Evolutionary conservation across 2,797 vertebrate genomes (phyloP), one percentile per base, ranked within the genome.

Genomic region (Nyctibius grandis): DNA sequence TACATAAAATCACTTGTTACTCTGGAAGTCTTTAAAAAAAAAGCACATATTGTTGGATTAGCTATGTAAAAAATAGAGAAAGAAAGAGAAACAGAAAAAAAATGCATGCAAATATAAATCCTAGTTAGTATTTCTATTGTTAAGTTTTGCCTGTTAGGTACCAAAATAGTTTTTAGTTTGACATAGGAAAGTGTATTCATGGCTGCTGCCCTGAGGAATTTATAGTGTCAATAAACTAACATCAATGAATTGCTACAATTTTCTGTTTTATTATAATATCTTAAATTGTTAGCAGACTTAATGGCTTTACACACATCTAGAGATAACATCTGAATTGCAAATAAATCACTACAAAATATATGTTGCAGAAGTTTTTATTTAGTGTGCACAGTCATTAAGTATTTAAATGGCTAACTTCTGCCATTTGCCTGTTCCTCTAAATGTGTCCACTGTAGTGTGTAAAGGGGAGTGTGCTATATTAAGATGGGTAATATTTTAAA

Each of bases 301-400:
- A 83, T 0, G 0, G 19, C 67, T 91, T 81, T 91, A 79, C 28
- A 65, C 73, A 85, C 44, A 74, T 72, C 67, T 85, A 89, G 68
- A 91, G 40, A 91, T 89, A 95, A 70, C 29, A 81, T 89, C 89
- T 85, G 59, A 89, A 94, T 93, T 94, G 61, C 82, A 94, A 92
- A 94, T 80, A 95, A 96, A 96, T 95, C 65, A 84, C 44, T 63
- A 50, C 18, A 76, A 90, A 93, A 86, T 84, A 72, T 72, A 88
- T 59, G 48, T 81, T 86, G 44, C 42, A 70, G 31, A 44, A 69
- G 23, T 70, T 97, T 91, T 88, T 92, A 78, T 95, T 93, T 89
- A 92, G 91, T 67, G 59, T 89, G 59, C 42, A 60, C 31, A 33
- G 14, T 23, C 40, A 77, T 83, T 91, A 93, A 82, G 36, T 53